phyloP scores from a whole-genome alignment of 2,797 vertebrate genomes.

The Typhlichthys eigenmanni region DNA sequence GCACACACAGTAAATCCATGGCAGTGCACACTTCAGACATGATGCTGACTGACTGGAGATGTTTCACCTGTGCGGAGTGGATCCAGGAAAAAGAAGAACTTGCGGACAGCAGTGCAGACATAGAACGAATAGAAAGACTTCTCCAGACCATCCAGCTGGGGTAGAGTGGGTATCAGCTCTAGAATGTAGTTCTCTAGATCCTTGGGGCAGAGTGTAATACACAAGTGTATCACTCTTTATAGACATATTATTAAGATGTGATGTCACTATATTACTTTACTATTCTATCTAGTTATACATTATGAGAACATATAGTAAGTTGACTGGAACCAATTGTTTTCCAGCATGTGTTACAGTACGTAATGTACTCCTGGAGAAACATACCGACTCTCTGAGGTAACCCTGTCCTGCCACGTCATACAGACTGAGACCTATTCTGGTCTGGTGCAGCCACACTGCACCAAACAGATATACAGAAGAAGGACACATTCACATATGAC shows the following conservation, averaged over 20 bases:
- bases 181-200: conserved; percentile 99
- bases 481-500: not conserved
- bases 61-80: conserved; percentile 91
- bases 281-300: no score
- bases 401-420: conserved; percentile 98
- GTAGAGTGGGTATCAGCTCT: conserved; percentile 95
- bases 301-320: no score
- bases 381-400: conserved; percentile 95
- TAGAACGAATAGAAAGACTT: conserved; percentile 99
- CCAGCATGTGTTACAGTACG: no score
- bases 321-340: no score
- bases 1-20: not conserved
- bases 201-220: conserved; percentile 62
- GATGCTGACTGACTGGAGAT: not conserved
- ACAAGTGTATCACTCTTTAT: not conserved
- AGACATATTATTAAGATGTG: not conserved
- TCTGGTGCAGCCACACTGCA: conserved; percentile 98
- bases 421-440: conserved; percentile 95
- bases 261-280: not conserved
- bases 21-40: not conserved
- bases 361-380: conserved; percentile 42
- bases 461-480: conserved; percentile 11
- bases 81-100: conserved; percentile 98
- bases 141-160: conserved; percentile 95
- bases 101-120: conserved; percentile 96